Evolutionary conservation across 2,888 invertebrate genomes (phyloP).

Genomic region (Halictus quadricinctus): DNA sequence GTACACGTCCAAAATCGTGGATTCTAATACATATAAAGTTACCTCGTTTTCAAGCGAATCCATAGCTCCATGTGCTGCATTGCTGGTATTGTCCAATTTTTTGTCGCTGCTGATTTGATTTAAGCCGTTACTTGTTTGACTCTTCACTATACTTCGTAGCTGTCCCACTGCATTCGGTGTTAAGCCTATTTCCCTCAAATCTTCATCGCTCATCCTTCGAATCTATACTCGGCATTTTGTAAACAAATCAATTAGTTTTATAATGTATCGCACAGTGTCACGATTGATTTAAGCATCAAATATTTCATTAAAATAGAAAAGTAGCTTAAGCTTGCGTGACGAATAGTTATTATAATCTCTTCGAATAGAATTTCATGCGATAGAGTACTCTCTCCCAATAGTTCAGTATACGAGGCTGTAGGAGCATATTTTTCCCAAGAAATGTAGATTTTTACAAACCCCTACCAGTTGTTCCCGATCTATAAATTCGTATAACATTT

Average conservation of each 20-base stretch:
- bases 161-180: constrained; percentile 83
- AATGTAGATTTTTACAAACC: background rate
- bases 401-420: background rate
- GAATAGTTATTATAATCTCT: background rate
- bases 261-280: background rate
- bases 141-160: constrained; percentile 85
- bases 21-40: constrained; percentile 27
- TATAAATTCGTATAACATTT: no score
- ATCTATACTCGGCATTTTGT: constrained; percentile 81
- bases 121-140: constrained; percentile 80
- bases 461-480: background rate
- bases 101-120: constrained; percentile 75
- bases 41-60: constrained; percentile 78
- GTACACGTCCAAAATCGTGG: background rate
- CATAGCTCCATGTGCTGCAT: constrained; percentile 66
- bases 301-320: background rate
- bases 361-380: background rate
- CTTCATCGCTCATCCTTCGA: constrained; percentile 86
- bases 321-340: background rate
- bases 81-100: constrained; percentile 74
- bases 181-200: constrained; percentile 85
- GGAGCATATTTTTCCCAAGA: background rate
- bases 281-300: background rate
- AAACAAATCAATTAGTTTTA: constrained; percentile 13
- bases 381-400: background rate